Percentiles rank a stretch among this genome's conserved stretches.
Conservation (phyloP, 2,113 vertebrate species). For the Pyrgilauda ruficollis region DNA sequence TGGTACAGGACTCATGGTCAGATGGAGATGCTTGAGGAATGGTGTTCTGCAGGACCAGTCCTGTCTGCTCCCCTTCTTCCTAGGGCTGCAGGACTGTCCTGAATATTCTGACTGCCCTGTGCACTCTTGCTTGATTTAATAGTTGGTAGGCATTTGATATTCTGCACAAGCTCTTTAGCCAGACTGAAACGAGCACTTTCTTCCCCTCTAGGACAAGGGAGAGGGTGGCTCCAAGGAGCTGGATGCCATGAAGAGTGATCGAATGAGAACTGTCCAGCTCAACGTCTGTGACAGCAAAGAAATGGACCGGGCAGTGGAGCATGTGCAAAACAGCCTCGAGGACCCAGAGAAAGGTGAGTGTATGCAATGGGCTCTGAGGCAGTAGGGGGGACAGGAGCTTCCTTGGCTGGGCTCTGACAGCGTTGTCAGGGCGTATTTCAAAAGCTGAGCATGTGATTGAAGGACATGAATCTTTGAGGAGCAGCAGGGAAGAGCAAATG, state of each 20-base stretch:
- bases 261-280: conserved; percentile 77
- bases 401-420: background rate
- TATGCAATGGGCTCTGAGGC: background rate
- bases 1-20: background rate
- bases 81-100: background rate
- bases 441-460: background rate
- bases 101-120: background rate
- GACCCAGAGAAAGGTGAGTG: conserved; percentile 73
- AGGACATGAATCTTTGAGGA: background rate
- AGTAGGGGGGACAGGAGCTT: background rate
- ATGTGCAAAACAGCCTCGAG: conserved; percentile 49
- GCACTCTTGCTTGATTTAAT: background rate
- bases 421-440: background rate
- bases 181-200: background rate
- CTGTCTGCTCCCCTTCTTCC: background rate
- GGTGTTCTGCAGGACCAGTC: background rate
- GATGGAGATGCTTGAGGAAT: background rate
- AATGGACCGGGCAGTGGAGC: conserved; percentile 65
- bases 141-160: background rate
- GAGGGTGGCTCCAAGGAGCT: conserved; percentile 72
- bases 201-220: conserved; percentile 70
- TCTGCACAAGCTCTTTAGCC: background rate
- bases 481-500: background rate
- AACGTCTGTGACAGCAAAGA: conserved; percentile 76
- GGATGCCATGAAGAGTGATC: conserved; percentile 75